Base-by-base conservation (phyloP, 2,888 invertebrate species). In the Ethmia dodecea region DNA sequence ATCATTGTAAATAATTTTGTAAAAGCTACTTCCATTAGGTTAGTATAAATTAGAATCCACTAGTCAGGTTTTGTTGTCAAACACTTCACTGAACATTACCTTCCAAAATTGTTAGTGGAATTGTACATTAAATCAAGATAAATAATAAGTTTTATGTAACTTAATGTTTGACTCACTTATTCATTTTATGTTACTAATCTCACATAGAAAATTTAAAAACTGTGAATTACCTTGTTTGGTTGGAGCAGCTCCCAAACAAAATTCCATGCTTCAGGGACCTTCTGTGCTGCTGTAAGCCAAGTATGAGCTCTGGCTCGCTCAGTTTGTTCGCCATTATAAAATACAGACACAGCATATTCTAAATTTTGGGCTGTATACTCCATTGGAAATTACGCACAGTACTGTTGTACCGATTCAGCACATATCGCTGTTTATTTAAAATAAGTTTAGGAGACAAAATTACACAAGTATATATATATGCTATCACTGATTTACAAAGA, bases 161-260 rank as follows among this genome's bases (percentile, higher is more conserved):
- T n/a, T n/a, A n/a, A n/a, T n/a, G n/a, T n/a, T n/a, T n/a, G n/a
- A n/a, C n/a, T n/a, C n/a, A n/a, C n/a, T n/a, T n/a, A n/a, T n/a
- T n/a, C n/a, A n/a, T n/a, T n/a, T n/a, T n/a, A n/a, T n/a, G n/a
- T n/a, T n/a, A n/a, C n/a, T n/a, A n/a, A n/a, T n/a, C n/a, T n/a
- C n/a, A n/a, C n/a, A n/a, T n/a, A n/a, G n/a, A n/a, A n/a, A n/a
- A n/a, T n/a, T n/a, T n/a, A n/a, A n/a, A n/a, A 32, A 3, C 22
- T 22, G 22, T 22, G 22, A 20, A 10, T 28, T 83, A 96, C 96
- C 89, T 95, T 94, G 49, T 90, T 90, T 5, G 93, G 91, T 61
- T 92, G 91, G 51, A 98, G 88, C 15, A 98, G 88, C 44, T 95
- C 92, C 97, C 97, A 97, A 4, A 95, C 92, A 71, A 97, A 96